Evolutionary conservation across 2,113 vertebrate species (phyloP).

Genomic region (Percina caprodes): DNA sequence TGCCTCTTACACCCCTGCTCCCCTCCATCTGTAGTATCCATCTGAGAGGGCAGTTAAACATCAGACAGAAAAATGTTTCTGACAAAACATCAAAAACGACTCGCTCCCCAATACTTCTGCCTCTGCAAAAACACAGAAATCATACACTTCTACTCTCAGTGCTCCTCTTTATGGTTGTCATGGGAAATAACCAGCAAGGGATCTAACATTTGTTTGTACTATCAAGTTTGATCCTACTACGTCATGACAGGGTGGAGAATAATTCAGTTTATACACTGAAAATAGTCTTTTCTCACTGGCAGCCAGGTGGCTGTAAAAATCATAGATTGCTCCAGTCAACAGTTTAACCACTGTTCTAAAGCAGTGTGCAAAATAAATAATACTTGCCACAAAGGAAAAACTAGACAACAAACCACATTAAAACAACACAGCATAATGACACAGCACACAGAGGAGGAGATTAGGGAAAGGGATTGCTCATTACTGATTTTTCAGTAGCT

Average conservation of each 20-base stretch:
- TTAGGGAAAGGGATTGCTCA: background rate
- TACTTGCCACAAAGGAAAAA: no score
- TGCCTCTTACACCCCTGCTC: conserved; percentile 39
- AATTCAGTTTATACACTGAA: background rate
- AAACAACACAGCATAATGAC: background rate
- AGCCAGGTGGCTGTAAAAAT: background rate
- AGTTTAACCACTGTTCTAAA: background rate
- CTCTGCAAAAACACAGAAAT: conserved; percentile 14
- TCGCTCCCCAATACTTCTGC: conserved; percentile 4
- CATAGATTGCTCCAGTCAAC: background rate
- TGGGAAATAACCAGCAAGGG: conserved; percentile 3
- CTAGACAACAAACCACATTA: background rate
- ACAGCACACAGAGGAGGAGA: background rate
- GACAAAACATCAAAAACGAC: conserved; percentile 38
- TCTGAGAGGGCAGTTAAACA: conserved; percentile 39
- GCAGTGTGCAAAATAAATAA: background rate
- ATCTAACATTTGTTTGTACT: conserved; percentile 2
- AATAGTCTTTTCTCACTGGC: background rate
- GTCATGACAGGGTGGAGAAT: no score
- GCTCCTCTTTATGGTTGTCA: background rate
- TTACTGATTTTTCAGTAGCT: conserved; percentile 1
- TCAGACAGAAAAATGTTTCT: conserved; percentile 49
- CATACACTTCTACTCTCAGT: conserved; percentile 18
- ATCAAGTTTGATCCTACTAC: conserved; percentile 21
- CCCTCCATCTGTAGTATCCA: conserved; percentile 34